Evolutionary conservation across 1,140 invertebrate species (phyloP).

Genomic region (Homarus americanus): DNA sequence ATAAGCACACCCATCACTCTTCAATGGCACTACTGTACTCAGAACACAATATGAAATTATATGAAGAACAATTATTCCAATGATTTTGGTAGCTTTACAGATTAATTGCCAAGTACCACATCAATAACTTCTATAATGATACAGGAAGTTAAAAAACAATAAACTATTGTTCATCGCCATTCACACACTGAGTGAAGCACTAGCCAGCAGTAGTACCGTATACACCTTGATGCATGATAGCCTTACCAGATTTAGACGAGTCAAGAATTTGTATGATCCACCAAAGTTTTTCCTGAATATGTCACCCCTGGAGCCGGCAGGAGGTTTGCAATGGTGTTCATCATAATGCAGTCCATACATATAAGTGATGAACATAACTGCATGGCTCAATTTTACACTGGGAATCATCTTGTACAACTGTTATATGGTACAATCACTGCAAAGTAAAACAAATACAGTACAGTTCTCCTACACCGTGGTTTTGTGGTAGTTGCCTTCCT

Average conservation of each 20-base stretch:
- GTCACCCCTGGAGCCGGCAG: not conserved
- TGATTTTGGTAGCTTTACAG: not conserved
- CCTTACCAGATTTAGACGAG: slow-evolving; percentile 46
- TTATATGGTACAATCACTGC: not conserved
- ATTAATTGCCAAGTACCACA: not conserved
- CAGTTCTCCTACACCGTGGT: too few relatives aligned
- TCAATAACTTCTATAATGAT: not conserved
- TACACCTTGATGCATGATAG: not conserved
- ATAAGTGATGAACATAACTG: slow-evolving; percentile 20
- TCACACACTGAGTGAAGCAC: too few relatives aligned
- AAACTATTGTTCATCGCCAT: not conserved
- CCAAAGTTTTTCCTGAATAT: not conserved
- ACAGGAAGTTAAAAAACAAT: not conserved
- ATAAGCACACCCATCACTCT: too few relatives aligned
- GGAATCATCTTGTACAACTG: slow-evolving; percentile 3
- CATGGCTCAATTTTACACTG: not conserved
- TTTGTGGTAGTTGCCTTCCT: too few relatives aligned
- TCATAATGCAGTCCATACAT: slow-evolving; percentile 45
- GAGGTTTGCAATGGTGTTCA: not conserved
- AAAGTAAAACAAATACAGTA: not conserved
- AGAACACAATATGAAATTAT: too few relatives aligned
- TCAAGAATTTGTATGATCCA: slow-evolving; percentile 37
- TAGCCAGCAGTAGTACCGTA: not conserved
- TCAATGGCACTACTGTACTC: too few relatives aligned
- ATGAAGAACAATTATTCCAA: too few relatives aligned